Evolutionary conservation across 2,888 invertebrate species (phyloP).

Genomic region (Sclerodermus sp.): DNA sequence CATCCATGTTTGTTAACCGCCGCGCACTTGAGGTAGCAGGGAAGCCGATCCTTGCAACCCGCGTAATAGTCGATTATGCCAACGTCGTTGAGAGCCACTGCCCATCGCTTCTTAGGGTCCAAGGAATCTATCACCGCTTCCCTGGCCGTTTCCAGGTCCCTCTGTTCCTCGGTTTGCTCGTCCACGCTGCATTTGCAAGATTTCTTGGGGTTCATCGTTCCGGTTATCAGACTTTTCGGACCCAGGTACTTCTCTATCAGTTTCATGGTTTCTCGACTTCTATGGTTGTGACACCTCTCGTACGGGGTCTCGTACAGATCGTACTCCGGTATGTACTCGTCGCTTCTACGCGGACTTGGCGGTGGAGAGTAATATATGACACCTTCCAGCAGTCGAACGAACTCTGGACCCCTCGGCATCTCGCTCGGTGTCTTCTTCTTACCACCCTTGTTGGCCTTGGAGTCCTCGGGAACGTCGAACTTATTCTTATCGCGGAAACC

Average conservation of each 20-base stretch:
- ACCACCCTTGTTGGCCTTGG: too few relatives aligned
- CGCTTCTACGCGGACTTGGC: conserved; percentile 38
- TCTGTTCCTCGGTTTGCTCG: conserved; percentile 7
- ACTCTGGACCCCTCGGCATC: conserved; percentile 6
- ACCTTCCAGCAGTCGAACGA: conserved; percentile 37
- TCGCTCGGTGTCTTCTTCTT: conserved; percentile 8
- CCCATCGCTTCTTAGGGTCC: conserved; percentile 22
- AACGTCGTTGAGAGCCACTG: conserved; percentile 28
- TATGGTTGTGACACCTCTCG: conserved; percentile 25
- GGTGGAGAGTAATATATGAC: conserved; percentile 38
- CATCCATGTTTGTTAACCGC: conserved; percentile 26
- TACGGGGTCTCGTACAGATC: conserved; percentile 36
- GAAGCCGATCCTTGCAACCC: conserved; percentile 23
- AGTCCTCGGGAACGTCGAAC: neutral
- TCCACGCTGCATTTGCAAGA: conserved; percentile 25
- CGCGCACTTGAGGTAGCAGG: conserved; percentile 35
- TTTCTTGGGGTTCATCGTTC: conserved; percentile 2
- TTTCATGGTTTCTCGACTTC: conserved; percentile 18
- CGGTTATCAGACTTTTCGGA: conserved; percentile 18
- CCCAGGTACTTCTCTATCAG: conserved; percentile 22
- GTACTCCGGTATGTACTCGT: conserved; percentile 49
- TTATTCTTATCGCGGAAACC: conserved; percentile 22
- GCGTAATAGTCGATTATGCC: conserved; percentile 36
- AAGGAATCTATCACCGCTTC: conserved; percentile 11
- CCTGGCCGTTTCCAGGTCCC: neutral